Evolutionary conservation across 2,113 vertebrate species (phyloP), one percentile per base, ranked within the genome.

Genomic region (Neotoma lepida): DNA sequence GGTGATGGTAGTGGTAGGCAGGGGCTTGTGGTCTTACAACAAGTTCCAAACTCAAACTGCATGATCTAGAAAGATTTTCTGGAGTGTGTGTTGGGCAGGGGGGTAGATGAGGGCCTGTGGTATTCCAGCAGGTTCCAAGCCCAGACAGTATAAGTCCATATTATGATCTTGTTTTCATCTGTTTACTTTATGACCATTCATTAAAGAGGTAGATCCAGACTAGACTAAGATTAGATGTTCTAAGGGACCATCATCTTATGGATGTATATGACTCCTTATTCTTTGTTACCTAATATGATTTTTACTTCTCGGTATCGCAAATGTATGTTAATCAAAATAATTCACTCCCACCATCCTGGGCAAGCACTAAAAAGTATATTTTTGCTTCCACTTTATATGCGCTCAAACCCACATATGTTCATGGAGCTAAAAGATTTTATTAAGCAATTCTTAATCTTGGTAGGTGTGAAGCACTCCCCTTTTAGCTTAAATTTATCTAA

Each of bases 401-500:
- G 35, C 9, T 39, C 68, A 89, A 54, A 70, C 18, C 33, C 9
- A 39, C 41, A 58, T 1, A 41, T 13, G 84, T 33, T 73, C 24
- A 18, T 88, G 24, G 14, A 63, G 12, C 14, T 66, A 39, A 90
- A 96, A 94, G 10, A 7, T 61, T 78, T 73, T 89, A 26, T 73
- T 87, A 64, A 87, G 78, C 18, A 90, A 58, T 54, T 94, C 35
- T 66, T 86, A 44, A 63, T 86, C 63, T 84, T 63, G 49, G 26
- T n/a, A 54, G 41, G 58, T 86, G 54, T 39, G 56, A 35, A 20
- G 13, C n/a, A 68, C 6, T 94, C n/a, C 51, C 15, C 54, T 89
- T 94, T 95, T 33, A 88, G 89, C 63, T 46, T 74, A 63, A 74
- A 61, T 46, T 87, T 89, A 41, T 64, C 39, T 39, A 20, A 35